Evolutionary conservation across 2,888 invertebrate species (phyloP).

Genomic region (Electrophaes corylata): DNA sequence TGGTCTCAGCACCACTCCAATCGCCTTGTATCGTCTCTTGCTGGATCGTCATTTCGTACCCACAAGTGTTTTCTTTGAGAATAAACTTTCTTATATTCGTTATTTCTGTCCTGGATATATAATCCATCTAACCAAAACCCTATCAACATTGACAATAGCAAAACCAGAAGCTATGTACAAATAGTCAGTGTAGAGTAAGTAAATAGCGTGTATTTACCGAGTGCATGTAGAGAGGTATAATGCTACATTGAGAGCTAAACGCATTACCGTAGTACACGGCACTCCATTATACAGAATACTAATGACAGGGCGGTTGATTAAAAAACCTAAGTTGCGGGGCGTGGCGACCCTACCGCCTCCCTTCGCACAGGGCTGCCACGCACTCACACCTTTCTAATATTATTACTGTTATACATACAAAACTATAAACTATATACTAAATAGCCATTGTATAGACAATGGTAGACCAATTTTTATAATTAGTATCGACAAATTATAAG

Average conservation of each 20-base stretch:
- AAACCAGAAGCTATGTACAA: neutral
- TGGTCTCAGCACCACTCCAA: too few species aligned
- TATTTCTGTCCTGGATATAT: neutral
- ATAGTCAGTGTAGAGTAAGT: constrained; percentile 15
- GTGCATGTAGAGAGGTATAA: constrained; percentile 6
- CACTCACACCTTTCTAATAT: neutral
- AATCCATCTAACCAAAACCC: neutral
- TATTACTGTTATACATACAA: too few species aligned
- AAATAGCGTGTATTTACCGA: constrained; percentile 18
- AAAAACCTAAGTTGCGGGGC: constrained; percentile 76
- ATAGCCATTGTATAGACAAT: too few species aligned
- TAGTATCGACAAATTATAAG: too few species aligned
- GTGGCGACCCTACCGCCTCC: constrained; percentile 54
- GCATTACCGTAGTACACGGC: constrained; percentile 37
- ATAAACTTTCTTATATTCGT: too few species aligned
- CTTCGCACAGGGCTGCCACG: constrained; percentile 33
- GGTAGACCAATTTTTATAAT: too few species aligned
- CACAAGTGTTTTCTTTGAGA: too few species aligned
- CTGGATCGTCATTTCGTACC: too few species aligned
- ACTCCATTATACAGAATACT: constrained; percentile 77
- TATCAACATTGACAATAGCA: neutral
- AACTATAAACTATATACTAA: too few species aligned
- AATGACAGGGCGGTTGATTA: constrained; percentile 81
- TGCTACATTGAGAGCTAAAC: constrained; percentile 33
- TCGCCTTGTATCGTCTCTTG: too few species aligned